phyloP scores from a whole-genome alignment of 2,888 invertebrate species.

The Alitta virens region DNA sequence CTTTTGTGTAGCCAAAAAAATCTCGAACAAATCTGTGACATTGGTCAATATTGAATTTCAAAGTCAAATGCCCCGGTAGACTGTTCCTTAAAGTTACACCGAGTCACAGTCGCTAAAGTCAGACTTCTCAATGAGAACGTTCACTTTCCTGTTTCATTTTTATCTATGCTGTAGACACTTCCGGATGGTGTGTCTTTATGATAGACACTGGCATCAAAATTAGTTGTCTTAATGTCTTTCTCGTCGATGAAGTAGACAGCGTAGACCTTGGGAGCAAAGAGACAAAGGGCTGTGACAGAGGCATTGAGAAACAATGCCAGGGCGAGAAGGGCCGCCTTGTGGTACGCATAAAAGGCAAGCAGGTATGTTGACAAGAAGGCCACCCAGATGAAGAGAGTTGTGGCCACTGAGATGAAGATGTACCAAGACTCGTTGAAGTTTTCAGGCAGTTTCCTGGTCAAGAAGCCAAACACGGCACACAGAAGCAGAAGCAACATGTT shows the following conservation, averaged over 20 bases:
- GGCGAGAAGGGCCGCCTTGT: neutral
- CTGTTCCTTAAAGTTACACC: no score
- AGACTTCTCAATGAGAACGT: no score
- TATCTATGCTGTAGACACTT: no score
- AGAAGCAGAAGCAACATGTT: neutral
- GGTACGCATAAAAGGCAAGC: neutral
- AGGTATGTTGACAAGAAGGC: neutral
- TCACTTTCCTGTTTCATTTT: no score
- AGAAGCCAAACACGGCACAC: neutral
- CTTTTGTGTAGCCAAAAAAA: no score
- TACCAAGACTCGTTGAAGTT: conserved; percentile 4
- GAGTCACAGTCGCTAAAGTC: no score
- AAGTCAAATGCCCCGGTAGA: no score
- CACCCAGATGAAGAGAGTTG: neutral
- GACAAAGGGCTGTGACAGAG: neutral
- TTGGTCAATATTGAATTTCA: no score
- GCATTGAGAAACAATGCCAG: neutral
- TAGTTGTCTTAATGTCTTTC: neutral
- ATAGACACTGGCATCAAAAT: neutral
- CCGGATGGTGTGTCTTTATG: no score
- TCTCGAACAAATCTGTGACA: no score
- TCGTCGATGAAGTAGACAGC: neutral
- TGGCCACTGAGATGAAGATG: neutral
- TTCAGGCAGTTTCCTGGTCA: conserved; percentile 1
- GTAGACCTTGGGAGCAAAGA: neutral